Evolutionary conservation across 2,888 invertebrate species (phyloP), one percentile per base, ranked within the genome.

Genomic region (Sphaeridia pumilis): DNA sequence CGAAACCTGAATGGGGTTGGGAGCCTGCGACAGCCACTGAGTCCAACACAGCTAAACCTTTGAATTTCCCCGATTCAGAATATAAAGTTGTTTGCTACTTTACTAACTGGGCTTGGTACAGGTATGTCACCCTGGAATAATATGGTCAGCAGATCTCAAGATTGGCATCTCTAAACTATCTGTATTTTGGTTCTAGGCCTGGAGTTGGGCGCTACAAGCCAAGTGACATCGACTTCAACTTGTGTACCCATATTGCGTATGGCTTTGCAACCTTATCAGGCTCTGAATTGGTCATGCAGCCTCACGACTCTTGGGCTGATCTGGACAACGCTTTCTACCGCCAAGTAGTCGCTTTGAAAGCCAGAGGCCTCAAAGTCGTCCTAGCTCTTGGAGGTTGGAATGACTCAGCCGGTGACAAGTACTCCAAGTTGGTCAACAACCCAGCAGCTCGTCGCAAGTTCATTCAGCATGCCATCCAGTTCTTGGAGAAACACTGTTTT

Each of bases 381-480:
- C 75, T 94, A 2, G 92, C 92, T 0, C 79, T 94, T 54, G 94
- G 94, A 4, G 94, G 93, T 0, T 93, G 93, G 93, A 92, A 89
- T 67, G 90, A 93, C 71, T 92, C 89, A 0, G 84, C 44, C 2
- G 88, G 87, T 3, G 84, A 87, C 69, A 90, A 90, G 68, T 90
- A 90, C 70, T 84, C 87, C 1, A 78, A 82, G 41, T 73, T 90
- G 28, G 88, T 87, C 0, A 83, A 84, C 69, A 83, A 78, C 67
- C 76, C 81, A 0, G 72, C 77, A 1, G 79, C 85, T 0, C 75
- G 89, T 52, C 74, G 78, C 26, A 78, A 78, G 58, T 92, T 92
- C 66, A 78, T 87, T 17, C 73, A 78, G 0, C 81, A 87, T 63
- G 83, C 83, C 0, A 61, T 86, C 0, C 79, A 83, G 63, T 90